phyloP scores from a whole-genome alignment of 92 coral and sea anemone species.

The Palythoa heliodiscus region DNA sequence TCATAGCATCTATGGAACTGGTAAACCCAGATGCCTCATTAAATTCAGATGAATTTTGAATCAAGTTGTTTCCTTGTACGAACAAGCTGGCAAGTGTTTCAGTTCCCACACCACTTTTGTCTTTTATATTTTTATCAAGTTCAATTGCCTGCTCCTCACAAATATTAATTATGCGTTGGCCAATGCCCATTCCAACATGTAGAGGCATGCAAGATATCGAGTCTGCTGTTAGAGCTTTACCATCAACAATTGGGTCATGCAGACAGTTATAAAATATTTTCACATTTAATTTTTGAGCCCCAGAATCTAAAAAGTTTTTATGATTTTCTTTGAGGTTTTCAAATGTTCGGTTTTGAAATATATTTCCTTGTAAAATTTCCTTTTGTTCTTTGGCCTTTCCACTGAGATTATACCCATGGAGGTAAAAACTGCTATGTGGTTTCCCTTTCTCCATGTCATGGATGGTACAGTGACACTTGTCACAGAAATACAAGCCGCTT shows the following conservation, averaged over 20 bases:
- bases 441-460: slow-evolving; percentile 52
- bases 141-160: slow-evolving; percentile 44
- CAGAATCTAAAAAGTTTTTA: slow-evolving; percentile 29
- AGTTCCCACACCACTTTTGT: slow-evolving; percentile 41
- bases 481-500: slow-evolving; percentile 51
- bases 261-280: slow-evolving; percentile 52
- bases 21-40: too few species aligned
- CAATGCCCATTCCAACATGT: slow-evolving; percentile 51
- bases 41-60: too few species aligned
- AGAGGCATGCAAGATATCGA: slow-evolving; percentile 64
- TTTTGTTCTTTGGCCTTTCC: too few species aligned
- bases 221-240: slow-evolving; percentile 33
- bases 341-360: neutral
- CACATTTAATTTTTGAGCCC: slow-evolving; percentile 40
- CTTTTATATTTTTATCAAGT: slow-evolving; percentile 51
- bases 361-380: too few species aligned
- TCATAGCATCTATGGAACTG: too few species aligned
- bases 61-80: neutral
- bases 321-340: slow-evolving; percentile 23
- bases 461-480: slow-evolving; percentile 39
- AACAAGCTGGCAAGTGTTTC: neutral
- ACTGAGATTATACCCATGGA: neutral
- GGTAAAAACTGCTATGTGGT: slow-evolving; percentile 29
- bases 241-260: slow-evolving; percentile 16
- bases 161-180: slow-evolving; percentile 46